Conservation (phyloP, 2,888 invertebrate genomes). For the Scaptodrosophila latifasciaeformis region DNA sequence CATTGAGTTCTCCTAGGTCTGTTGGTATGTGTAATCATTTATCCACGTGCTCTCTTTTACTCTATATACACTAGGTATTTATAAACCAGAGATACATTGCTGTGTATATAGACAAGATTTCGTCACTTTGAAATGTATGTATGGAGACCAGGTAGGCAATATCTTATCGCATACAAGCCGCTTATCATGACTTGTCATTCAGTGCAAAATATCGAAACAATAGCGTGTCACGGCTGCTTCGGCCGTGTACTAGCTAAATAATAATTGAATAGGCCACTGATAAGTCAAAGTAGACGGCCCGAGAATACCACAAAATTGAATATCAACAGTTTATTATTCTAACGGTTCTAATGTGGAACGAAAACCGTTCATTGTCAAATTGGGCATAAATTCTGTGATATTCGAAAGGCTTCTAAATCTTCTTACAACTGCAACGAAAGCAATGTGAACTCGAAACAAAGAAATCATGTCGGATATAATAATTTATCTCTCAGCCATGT, state of each 20-base stretch:
- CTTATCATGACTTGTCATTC: not conserved
- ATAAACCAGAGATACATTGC: too few relatives aligned
- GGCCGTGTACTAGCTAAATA: not conserved
- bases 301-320: not conserved
- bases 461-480: conserved; percentile 41
- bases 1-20: too few relatives aligned
- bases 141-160: not conserved
- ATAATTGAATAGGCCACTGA: not conserved
- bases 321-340: not conserved
- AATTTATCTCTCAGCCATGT: conserved; percentile 52
- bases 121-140: conserved; percentile 23
- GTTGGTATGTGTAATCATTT: too few relatives aligned
- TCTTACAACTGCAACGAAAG: too few relatives aligned
- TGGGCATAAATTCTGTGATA: too few relatives aligned
- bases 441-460: not conserved
- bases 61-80: too few relatives aligned
- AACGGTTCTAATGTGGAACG: not conserved
- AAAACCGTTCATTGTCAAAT: not conserved
- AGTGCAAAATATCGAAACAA: not conserved
- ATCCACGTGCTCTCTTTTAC: too few relatives aligned
- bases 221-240: not conserved
- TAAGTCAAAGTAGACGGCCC: not conserved
- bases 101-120: conserved; percentile 4
- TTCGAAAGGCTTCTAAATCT: too few relatives aligned
- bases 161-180: conserved; percentile 28